These are phyloP conservation scores for Sapayoa aenigma DNA, from an alignment of 2,113 vertebrate genomes.

Conservation along the genomic window DNA sequence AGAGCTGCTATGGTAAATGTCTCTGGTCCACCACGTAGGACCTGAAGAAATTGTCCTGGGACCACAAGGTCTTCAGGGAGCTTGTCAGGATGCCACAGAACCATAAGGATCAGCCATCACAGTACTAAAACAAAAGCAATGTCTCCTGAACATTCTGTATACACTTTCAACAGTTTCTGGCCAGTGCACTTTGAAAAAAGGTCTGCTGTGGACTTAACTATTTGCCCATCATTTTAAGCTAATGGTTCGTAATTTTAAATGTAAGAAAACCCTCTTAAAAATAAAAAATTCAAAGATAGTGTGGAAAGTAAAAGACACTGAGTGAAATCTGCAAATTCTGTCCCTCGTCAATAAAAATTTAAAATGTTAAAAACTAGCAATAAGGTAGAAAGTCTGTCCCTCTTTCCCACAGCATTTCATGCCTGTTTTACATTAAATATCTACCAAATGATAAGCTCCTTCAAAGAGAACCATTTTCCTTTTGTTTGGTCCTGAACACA, in stretches of 20 bases:
- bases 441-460: slow-evolving; percentile 4
- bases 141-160: background rate
- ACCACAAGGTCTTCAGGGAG: fast-evolving
- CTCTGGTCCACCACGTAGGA: background rate
- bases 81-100: background rate
- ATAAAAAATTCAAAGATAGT: background rate
- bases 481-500: slow-evolving; percentile 42
- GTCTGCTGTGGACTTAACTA: background rate
- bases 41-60: background rate
- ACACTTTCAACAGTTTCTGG: background rate
- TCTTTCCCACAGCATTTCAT: slow-evolving; percentile 1
- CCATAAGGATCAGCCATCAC: fast-evolving
- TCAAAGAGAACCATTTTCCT: slow-evolving; percentile 15
- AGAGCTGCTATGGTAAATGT: fast-evolving
- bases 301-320: background rate
- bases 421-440: background rate
- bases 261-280: background rate
- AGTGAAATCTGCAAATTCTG: background rate
- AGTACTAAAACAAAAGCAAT: background rate
- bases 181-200: background rate
- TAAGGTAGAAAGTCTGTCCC: background rate
- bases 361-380: background rate
- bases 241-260: background rate
- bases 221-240: background rate
- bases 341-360: background rate